Percentiles rank a stretch among this genome's conserved stretches.
These are phyloP conservation scores for Polyploca ridens DNA, from an alignment of 2,888 invertebrate genomes.

Conservation along the genomic window DNA sequence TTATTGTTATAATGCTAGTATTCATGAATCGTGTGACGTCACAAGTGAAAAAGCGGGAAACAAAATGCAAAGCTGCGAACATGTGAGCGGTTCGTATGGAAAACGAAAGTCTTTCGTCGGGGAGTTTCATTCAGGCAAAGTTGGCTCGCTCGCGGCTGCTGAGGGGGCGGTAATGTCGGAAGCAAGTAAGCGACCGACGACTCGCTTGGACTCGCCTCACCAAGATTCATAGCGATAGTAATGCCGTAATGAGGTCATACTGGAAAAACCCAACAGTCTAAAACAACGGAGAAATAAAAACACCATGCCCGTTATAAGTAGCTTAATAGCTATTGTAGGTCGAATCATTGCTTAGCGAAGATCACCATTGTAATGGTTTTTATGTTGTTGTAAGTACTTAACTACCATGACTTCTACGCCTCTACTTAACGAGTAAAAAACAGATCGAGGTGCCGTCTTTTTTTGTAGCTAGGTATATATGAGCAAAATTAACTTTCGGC, in stretches of 20 bases:
- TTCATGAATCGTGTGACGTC: slow-evolving; percentile 73
- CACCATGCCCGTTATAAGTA: slow-evolving; percentile 7
- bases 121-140: slow-evolving; percentile 80
- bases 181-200: slow-evolving; percentile 26
- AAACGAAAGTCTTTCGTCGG: slow-evolving; percentile 79
- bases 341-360: background rate
- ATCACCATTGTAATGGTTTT: slow-evolving; percentile 10
- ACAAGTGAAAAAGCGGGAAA: slow-evolving; percentile 78
- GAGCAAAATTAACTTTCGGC: slow-evolving; percentile 7
- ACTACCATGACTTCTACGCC: background rate
- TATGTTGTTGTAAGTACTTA: background rate
- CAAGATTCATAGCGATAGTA: background rate
- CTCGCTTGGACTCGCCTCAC: slow-evolving; percentile 25
- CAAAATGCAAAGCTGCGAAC: slow-evolving; percentile 78
- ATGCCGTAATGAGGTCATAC: background rate
- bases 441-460: background rate
- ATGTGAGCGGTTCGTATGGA: slow-evolving; percentile 81
- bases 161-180: slow-evolving; percentile 45
- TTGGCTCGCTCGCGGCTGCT: slow-evolving; percentile 68
- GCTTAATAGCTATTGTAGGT: slow-evolving; percentile 6
- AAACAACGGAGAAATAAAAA: slow-evolving; percentile 11
- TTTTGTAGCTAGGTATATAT: background rate
- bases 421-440: slow-evolving; percentile 7
- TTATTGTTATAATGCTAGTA: slow-evolving; percentile 42
- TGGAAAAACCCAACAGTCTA: slow-evolving; percentile 7